Evolutionary conservation across 2,113 vertebrate genomes (phyloP).

Genomic region (Odocoileus virginianus): DNA sequence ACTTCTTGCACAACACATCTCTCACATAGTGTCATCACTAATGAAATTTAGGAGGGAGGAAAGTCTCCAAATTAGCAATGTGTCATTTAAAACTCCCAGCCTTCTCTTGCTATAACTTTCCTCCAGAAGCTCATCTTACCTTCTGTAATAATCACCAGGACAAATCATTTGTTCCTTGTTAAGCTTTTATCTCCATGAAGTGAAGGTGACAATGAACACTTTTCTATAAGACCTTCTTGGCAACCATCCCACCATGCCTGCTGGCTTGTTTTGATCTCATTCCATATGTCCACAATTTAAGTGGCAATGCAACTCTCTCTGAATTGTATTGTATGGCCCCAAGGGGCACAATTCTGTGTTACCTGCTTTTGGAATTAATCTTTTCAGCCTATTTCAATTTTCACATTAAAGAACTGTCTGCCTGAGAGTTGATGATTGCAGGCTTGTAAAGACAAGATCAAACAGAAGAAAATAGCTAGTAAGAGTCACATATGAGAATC

Average conservation of each 20-base stretch:
- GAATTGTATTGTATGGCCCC: constrained; percentile 47
- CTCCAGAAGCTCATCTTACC: constrained; percentile 60
- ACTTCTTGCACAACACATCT: constrained; percentile 54
- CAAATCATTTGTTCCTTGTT: constrained; percentile 69
- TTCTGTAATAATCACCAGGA: constrained; percentile 74
- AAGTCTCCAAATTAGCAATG: constrained; percentile 74
- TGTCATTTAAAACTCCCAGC: constrained; percentile 68
- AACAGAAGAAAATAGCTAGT: constrained; percentile 69
- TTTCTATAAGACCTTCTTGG: constrained; percentile 69
- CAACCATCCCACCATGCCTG: constrained; percentile 65
- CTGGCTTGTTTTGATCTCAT: constrained; percentile 73
- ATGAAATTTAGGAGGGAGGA: constrained; percentile 73
- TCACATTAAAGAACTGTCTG: constrained; percentile 74
- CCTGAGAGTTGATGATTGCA: constrained; percentile 73
- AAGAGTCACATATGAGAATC: constrained; percentile 63
- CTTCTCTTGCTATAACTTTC: constrained; percentile 73
- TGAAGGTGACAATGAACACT: constrained; percentile 81
- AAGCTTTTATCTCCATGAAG: constrained; percentile 76
- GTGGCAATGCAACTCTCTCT: constrained; percentile 57
- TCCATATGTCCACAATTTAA: constrained; percentile 76
- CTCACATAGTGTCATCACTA: constrained; percentile 68
- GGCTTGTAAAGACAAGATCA: constrained; percentile 71
- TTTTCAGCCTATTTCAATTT: constrained; percentile 78
- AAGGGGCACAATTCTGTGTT: constrained; percentile 55
- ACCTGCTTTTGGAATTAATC: constrained; percentile 70